phyloP scores from a whole-genome alignment of 2,888 invertebrate genomes.

The Acrocyrtus sp. region DNA sequence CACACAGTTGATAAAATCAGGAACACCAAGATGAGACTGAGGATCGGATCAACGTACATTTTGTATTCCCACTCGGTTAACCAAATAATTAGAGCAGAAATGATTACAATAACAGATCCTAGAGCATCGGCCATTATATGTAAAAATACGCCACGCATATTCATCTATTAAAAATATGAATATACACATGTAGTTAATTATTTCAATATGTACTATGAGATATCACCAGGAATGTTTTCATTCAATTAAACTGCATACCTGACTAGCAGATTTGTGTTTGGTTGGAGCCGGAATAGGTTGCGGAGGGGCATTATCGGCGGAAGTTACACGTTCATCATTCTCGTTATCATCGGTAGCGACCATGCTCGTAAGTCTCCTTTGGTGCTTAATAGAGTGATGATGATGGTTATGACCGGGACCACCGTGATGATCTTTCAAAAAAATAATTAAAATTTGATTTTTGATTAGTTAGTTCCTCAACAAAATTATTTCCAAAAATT shows the following conservation, averaged over 20 bases:
- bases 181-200: no score
- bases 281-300: constrained; percentile 45
- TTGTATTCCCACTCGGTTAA: constrained; percentile 77
- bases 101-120: constrained; percentile 91
- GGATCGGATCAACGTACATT: constrained; percentile 92
- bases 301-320: constrained; percentile 69
- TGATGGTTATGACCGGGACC: constrained; percentile 67
- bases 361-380: constrained; percentile 67
- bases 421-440: constrained; percentile 50
- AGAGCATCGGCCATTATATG: constrained; percentile 97
- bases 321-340: constrained; percentile 74
- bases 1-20: constrained; percentile 89
- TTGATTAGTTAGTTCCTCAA: no score
- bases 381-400: constrained; percentile 62
- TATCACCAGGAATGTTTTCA: no score
- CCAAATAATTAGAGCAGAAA: constrained; percentile 81
- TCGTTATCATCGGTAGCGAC: constrained; percentile 76
- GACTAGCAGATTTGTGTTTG: constrained; percentile 42
- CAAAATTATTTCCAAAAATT: no score
- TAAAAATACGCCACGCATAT: constrained; percentile 99
- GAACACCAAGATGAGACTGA: constrained; percentile 88
- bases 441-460: no score
- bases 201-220: no score
- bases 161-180: constrained; percentile 81
- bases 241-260: constrained; percentile 37